A percentile compares a stretch with the other conserved stretches of the same genome.
These are phyloP conservation scores for Sinocyclocheilus maitianheensis DNA, from an alignment of 2,113 vertebrate species.

Conservation along the genomic window DNA sequence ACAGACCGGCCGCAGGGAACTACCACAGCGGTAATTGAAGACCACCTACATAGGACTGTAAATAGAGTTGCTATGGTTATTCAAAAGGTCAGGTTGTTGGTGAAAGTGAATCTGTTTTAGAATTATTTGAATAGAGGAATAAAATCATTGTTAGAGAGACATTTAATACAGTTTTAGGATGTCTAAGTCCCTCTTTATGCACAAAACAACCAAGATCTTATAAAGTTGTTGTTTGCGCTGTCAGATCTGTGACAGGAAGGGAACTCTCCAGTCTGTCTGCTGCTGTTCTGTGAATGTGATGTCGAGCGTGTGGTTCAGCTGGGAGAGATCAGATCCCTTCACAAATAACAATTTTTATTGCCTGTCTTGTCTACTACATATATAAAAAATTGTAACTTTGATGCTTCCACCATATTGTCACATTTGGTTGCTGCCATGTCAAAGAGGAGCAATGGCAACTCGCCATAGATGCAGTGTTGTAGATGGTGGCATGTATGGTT, in stretches of 20 bases:
- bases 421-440: not conserved
- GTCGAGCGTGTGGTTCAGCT: not conserved
- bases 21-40: not conserved
- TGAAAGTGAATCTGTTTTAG: not conserved
- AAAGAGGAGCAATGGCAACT: not conserved
- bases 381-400: not conserved
- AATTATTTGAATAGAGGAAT: not conserved
- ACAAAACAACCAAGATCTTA: constrained; percentile 2
- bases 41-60: not conserved
- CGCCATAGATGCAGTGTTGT: not conserved
- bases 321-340: constrained; percentile 16
- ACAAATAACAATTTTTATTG: constrained; percentile 8
- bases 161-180: not conserved
- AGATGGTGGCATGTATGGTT: not conserved
- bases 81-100: constrained; percentile 4
- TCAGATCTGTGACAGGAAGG: constrained; percentile 12
- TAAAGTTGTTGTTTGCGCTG: not conserved
- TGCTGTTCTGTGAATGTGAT: not conserved
- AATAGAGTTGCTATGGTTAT: not conserved
- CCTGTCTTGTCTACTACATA: constrained; percentile 6
- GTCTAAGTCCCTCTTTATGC: not conserved
- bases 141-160: not conserved
- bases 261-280: not conserved
- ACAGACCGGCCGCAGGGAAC: constrained; percentile 13
- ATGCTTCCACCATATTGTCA: not conserved